Conservation (phyloP, 2,113 vertebrate species). For the Tretioscincus oriximinensis region DNA sequence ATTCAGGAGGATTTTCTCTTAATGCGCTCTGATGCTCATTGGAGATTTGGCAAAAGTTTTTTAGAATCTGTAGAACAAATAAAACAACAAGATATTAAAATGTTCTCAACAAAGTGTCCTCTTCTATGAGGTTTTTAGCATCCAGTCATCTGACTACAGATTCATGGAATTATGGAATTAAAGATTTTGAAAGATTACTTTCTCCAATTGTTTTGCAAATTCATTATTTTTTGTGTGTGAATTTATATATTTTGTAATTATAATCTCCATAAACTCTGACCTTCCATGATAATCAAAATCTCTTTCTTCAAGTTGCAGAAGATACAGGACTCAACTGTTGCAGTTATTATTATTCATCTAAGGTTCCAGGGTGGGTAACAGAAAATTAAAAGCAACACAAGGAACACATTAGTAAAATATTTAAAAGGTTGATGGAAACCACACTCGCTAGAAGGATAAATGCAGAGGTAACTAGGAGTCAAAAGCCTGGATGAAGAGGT, state of each 20-base stretch:
- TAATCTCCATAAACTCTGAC: background rate
- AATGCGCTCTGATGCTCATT: background rate
- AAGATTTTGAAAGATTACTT: no score
- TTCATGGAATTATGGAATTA: no score
- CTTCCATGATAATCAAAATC: background rate
- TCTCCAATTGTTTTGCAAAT: no score
- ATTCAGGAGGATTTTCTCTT: background rate
- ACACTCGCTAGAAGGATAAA: background rate
- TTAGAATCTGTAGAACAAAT: conserved; percentile 23
- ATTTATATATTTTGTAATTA: no score
- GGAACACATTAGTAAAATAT: background rate
- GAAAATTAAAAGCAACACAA: no score
- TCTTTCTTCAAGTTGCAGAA: background rate
- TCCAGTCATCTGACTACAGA: background rate
- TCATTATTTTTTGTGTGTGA: background rate
- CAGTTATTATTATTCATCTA: background rate
- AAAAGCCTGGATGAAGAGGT: no score
- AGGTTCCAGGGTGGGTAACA: background rate
- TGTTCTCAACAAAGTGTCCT: background rate
- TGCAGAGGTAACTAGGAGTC: background rate
- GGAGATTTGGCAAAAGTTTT: background rate
- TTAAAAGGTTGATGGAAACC: no score
- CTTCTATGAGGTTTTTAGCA: no score
- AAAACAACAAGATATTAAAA: background rate
- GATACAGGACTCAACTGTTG: no score